Base-by-base conservation (phyloP, 2,797 vertebrate genomes). In the Rhadinocentrus ornatus region DNA sequence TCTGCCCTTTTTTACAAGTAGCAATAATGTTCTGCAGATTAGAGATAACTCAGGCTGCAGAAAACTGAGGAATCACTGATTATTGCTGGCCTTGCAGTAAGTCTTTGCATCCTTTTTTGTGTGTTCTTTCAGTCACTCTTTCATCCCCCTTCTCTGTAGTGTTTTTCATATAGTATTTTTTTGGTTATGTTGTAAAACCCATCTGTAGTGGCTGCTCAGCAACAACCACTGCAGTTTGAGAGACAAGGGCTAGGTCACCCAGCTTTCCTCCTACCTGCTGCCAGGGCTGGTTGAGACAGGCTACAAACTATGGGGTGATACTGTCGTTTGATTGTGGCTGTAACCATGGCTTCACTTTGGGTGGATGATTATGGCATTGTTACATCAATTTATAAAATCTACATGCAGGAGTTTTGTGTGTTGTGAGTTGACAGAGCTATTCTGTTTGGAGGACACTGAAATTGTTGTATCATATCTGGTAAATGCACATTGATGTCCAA, bases 281-380 rank as follows among this genome's bases (percentile, higher is more conserved):
- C 62, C 32, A 24, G 52, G 22, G 46, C 16, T 65, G 32, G 27
- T 32, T 48, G 65, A 58, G 24, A 24, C 46, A 65, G 35, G 4
- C 1, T 24, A 55, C 16, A 31, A 41, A 27, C 52, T 18, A 16
- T 9, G 37, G 1, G 20, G 32, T 56, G 35, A 65, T 37, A 12
- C 22, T 53, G 34, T 56, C 53, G 9, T 31, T 24, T 41, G 12
- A 16, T 39, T 18, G 12, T 66, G 35, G 15, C 41, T 46, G 44
- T 48, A 48, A 37, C 11, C 12, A 37, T 37, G 35, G 35, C 35
- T 37, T 37, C 34, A 35, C 34, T 35, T 35, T 2, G 34, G 34
- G 8, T 11, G 34, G 34, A 35, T 35, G 34, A 35, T 35, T 35
- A 3, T 32, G 6, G 10, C 34, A 35, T 9, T 35, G 10, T 35